Base-by-base conservation (phyloP, 2,888 invertebrate species). In the Ochlodes sylvanus region DNA sequence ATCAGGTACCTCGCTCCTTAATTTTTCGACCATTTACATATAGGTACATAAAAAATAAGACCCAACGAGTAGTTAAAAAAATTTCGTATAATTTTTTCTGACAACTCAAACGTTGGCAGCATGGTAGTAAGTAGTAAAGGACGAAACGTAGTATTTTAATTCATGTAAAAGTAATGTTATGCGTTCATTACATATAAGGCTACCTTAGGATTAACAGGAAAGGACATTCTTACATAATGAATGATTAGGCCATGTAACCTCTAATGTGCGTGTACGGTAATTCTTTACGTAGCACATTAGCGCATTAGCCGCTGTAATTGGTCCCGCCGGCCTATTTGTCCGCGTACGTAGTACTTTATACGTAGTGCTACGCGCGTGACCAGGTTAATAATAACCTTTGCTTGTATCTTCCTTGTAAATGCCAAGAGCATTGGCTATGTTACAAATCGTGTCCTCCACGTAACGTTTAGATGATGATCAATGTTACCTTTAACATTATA, bases 231-330 rank as follows among this genome's bases (percentile, higher is more conserved):
- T 19, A 34, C 34, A 34, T 47, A 34, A 61, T 47, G 27, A 44
- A 61, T 27, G 47, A 61, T 38, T 34, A 56, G 34, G 32, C 9
- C 38, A 17, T 58, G 65, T 52, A 38, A 41, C 41, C 14, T 17
- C 50, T 21, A 65, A 65, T 58, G 58, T 38, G 34, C 50, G 21
- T 50, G 58, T 58, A 52, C 58, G 17, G 17, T 65, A 65, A 65
- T 65, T 65, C 65, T 65, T 58, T 65, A 65, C 58, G 58, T 65
- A 65, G 41, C 27, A 52, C 64, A 65, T 65, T 65, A 65, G 21
- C 21, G 21, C 65, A 65, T 65, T 65, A 65, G 32, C 50, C 57
- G 50, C 27, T 52, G 58, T 65, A 65, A 65, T 65, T 65, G 50
- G 57, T 65, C 65, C 65, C 58, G 38, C 10, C 47, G 64, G 38